Base-by-base conservation (phyloP, 2,113 vertebrate species). In the Passerina amoena region DNA sequence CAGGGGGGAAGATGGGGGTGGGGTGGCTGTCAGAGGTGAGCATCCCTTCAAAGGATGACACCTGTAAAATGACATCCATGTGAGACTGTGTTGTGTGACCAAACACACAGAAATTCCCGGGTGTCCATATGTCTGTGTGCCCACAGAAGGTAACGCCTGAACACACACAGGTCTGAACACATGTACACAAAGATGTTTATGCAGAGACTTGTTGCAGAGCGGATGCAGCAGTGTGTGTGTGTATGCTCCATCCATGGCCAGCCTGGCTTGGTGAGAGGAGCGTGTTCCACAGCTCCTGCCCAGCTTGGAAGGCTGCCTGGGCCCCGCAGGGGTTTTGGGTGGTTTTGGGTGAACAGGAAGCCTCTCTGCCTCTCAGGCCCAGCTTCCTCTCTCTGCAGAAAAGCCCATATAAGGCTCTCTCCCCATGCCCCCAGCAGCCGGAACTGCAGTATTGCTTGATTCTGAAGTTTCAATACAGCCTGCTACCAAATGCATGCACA, bases 371-470 rank as follows among this genome's bases (percentile, higher is more conserved):
- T 54, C 91, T 88, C 3, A 3, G 76, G 69, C 90, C 91, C 88
- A 77, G 84, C 97, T 98, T 98, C 98, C 97, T 97, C 94, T 76
- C 82, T 93, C 79, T 63, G 68, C 92, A 96, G 87, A 97, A 93
- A 94, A 95, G 94, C 68, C 98, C 97, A 94, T 98, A 98, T 98
- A 98, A 97, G 98, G 98, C 35, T 95, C 17, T 90, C 61, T 70
- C 42, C 80, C 75, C 70, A 25, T 42, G 73, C 54, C 47, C 64
- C 69, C 78, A 11, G 75, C 21, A 95, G 83, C 56, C 31, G 69
- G 93, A 96, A 97, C 91, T 78, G 59, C 79, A 91, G 64, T 11
- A 64, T 24, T 92, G 72, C 86, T 91, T 0, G 40, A 88, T 66
- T 90, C 50, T 96, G 57, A 92, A 85, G 85, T 96, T 97, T 95